These are phyloP conservation scores for Invenusta paracnida DNA, from an alignment of 2,888 invertebrate species.

Conservation along the genomic window DNA sequence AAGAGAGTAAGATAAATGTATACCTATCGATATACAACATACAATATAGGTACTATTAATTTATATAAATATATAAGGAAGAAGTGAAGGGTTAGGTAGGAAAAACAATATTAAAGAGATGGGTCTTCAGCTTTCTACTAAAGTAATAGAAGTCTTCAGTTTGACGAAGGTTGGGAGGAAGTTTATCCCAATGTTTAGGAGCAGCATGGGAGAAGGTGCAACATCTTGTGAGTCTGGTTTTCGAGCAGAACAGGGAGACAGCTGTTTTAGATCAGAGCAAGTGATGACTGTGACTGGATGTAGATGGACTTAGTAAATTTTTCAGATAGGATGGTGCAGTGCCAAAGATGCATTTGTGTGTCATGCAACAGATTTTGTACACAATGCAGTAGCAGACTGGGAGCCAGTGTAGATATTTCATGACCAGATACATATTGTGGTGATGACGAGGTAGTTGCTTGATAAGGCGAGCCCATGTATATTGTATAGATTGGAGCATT, in stretches of 20 bases:
- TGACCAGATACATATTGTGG: not conserved
- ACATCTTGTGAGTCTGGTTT: not conserved
- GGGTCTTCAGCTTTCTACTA: not conserved
- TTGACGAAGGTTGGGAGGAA: not conserved
- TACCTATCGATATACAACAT: too few species aligned
- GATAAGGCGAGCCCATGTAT: not conserved
- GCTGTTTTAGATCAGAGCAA: not conserved
- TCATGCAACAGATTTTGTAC: not conserved
- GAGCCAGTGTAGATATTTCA: not conserved
- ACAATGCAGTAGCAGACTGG: not conserved
- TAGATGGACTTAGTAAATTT: not conserved
- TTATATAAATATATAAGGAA: too few species aligned
- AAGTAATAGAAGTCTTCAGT: too few species aligned
- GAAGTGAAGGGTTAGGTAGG: too few species aligned
- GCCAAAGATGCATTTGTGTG: not conserved
- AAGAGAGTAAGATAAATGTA: too few species aligned
- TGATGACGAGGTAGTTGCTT: not conserved
- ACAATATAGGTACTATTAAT: too few species aligned
- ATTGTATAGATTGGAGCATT: not conserved
- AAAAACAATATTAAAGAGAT: not conserved
- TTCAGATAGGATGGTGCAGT: not conserved
- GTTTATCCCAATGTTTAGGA: not conserved
- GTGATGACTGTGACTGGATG: not conserved
- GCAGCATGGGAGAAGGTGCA: not conserved
- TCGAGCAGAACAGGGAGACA: not conserved